Base-by-base conservation (phyloP, 2,113 vertebrate genomes). In the Tauraco erythrolophus region DNA sequence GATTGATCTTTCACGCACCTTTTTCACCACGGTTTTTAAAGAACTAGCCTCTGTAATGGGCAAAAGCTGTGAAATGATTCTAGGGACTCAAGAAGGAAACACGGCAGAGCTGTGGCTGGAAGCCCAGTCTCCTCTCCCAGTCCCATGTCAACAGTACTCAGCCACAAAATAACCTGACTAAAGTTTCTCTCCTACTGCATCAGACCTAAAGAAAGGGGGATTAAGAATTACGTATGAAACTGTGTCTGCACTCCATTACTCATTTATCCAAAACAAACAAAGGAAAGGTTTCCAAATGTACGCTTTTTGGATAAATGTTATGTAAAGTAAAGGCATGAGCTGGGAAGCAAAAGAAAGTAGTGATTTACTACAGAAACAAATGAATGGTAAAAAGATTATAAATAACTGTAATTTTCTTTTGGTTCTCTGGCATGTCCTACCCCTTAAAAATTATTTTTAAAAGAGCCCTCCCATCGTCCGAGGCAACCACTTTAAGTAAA, bases 181-280 rank as follows among this genome's bases (percentile, higher is more conserved):
- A 85, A 84, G 25, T 77, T 91, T 65, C 45, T 88, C 57, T 93
- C 57, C 78, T 83, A 8, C 60, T 83, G 25, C 46, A 70, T 77
- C 68, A 81, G 62, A 10, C n/a, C 31, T 86, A 50, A 84, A 80
- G n/a, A 74, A 84, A 75, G 61, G 4, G 33, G 27, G 45, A 88
- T 93, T 96, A 96, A 72, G 81, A 88, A 76, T 65, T 94, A 53
- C 0, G 0, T 1, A 6, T 37, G 57, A 60, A 72, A 53, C 27
- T 30, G 3, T 71, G 65, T 81, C 81, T 92, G 82, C 14, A 45
- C 69, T 82, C 74, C 74, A 54, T 93, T 82, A 74, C 41, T 91
- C 46, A 57, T 84, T 93, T 85, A 88, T 83, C 75, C 82, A 93
- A 92, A 90, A 45, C 72, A 92, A 92, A 77, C 48, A 76, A 56